These are phyloP conservation scores for Drosophila kanekoi DNA, from an alignment of 2,888 invertebrate genomes.

Conservation along the genomic window DNA sequence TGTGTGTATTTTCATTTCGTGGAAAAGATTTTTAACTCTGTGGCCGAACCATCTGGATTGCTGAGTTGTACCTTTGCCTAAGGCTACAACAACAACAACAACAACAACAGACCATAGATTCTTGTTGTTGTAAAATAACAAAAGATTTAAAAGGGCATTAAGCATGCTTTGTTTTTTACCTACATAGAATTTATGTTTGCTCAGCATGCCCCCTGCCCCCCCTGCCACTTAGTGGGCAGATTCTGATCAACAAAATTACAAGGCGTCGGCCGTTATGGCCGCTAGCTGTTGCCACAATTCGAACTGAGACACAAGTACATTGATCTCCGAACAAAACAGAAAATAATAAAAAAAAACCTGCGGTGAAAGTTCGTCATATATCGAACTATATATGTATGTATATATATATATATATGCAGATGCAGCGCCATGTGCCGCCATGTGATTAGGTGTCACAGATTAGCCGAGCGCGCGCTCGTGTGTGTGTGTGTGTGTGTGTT, in stretches of 20 bases:
- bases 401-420: slow-evolving; percentile 49
- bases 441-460: slow-evolving; percentile 66
- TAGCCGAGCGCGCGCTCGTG: slow-evolving; percentile 14
- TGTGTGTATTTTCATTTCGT: slow-evolving; percentile 78
- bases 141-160: slow-evolving; percentile 81
- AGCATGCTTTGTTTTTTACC: slow-evolving; percentile 71
- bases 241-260: slow-evolving; percentile 54
- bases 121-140: slow-evolving; percentile 80
- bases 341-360: slow-evolving; percentile 18
- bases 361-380: slow-evolving; percentile 63
- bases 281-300: slow-evolving; percentile 54
- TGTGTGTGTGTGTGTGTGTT: slow-evolving; percentile 2
- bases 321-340: slow-evolving; percentile 49
- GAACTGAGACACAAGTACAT: slow-evolving; percentile 56
- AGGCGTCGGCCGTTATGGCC: slow-evolving; percentile 63
- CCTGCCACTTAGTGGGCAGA: slow-evolving; percentile 23
- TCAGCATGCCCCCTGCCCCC: slow-evolving; percentile 17
- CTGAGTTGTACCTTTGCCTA: slow-evolving; percentile 58
- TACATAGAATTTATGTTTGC: slow-evolving; percentile 55
- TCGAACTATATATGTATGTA: neutral
- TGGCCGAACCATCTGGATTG: slow-evolving; percentile 79
- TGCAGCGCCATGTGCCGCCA: slow-evolving; percentile 34
- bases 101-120: slow-evolving; percentile 63
- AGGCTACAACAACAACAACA: slow-evolving; percentile 40
- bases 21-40: slow-evolving; percentile 79